Base-by-base conservation (phyloP, 2,797 vertebrate species). In the Anguilla obscura region DNA sequence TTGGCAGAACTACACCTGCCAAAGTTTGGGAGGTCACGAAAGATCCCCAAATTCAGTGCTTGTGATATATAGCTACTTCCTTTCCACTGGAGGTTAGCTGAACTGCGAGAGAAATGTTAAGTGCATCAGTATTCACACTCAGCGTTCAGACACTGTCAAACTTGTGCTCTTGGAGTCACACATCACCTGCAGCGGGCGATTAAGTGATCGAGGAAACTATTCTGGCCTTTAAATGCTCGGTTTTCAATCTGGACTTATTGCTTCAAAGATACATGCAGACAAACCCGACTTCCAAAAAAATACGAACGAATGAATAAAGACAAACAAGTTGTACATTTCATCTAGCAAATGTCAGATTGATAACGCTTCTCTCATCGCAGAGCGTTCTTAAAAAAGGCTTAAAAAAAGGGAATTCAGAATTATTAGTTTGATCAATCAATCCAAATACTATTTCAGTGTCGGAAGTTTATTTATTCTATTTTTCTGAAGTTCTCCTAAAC, bases 201-300 rank as follows among this genome's bases (percentile, higher is more conserved):
- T 88, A 85, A 88, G 84, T 63, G 87, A 54, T 85, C 56, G 76
- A 54, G 84, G 56, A 86, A 88, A 85, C 30, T 79, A 86, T 14
- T 7, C 36, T 58, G 21, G 33, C 36, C 16, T 21, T 88, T 85
- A 27, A 60, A 36, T 58, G 52, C 40, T 71, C 16, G 63, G 52
- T 16, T 74, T 33, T 71, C 45, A 27, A 18, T 40, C 60, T 85
- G 54, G 8, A 80, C 27, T 88, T 88, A 88, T 88, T 88, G 87
- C 87, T 88, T 86, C 24, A 88, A 84, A 36, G 56, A 85, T 74
- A 85, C 84, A 85, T 69, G 74, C 85, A 88, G 33, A 66, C 24
- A 71, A 74, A 40, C 71, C 79, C 50, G 79, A 48, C 45, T 82
- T 82, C 14, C 3, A 76, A 76, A 16, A 76, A 74, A 36, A 30